Evolutionary conservation across 1,140 invertebrate species (phyloP), one percentile per base, ranked within the genome.

Genomic region (Habropoda laboriosa): DNA sequence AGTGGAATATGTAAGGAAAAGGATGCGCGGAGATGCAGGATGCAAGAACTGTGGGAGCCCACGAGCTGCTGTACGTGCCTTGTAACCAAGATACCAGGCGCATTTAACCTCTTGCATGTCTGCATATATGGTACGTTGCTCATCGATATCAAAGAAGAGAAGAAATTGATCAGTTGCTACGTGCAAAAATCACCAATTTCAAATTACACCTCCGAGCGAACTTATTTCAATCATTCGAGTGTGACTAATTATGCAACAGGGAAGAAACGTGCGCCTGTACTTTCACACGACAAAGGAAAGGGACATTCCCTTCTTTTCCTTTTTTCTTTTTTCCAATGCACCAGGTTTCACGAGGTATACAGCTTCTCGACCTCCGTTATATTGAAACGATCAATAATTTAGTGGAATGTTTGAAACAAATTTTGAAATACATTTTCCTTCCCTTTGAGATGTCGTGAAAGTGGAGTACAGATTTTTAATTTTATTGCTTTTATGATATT

Each of bases 41-140:
- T 84, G 85, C 76, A 64, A 85, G 77, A 85, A 83, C 81, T 86
- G 78, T 89, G 88, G 75, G 83, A 87, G 87, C 83, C 76, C 61
- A 63, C 72, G 67, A 77, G 70, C 57, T 42, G 57, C 77, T 68
- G 85, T 89, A 89, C 90, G 89, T 91, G 90, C 87, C 86, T 90
- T 88, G 88, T 88, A 90, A 91, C 86, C 85, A 71, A 87, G 88
- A 90, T 87, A 78, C 79, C 61, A 8, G 79, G 35, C 35, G 72
- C 67, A 24, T 85, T 85, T 84, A 85, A 67, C 55, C 79, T 55
- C 82, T 77, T 75, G 71, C 24, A 68, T 51, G 81, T 51, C 55
- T 76, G 60, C 66, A 27, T 67, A 61, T 77, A 70, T 68, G 73
- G 71, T 45, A 13, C 63, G 47, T 45, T 55, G 55, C 55, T 72